Evolutionary conservation across 2,797 vertebrate species (phyloP), one percentile per base, ranked within the genome.

Genomic region (Margarornis squamiger): DNA sequence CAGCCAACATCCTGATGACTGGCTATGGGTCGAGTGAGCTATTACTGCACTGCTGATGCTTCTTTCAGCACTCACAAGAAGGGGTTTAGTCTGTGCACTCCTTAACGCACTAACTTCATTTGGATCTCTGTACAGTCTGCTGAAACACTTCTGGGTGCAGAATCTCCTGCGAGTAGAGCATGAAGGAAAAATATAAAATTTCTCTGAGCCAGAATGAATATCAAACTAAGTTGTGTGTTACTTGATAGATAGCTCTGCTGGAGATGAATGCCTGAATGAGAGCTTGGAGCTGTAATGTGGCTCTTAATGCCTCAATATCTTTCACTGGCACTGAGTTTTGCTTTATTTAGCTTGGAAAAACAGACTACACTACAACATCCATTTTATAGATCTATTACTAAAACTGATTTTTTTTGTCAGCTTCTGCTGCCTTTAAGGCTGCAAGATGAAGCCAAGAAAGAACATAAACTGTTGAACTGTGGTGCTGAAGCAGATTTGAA

Each of bases 401-500:
- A 80, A 90, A 45, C 21, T 36, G 41, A 41, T 30, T 58, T 61
- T 72, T 72, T 58, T 92, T 81, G 85, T 59, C 15, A 41, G 34
- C 36, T 74, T 54, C 55, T 89, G 22, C 45, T 94, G 61, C 65
- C 43, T 93, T 88, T 45, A 73, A 88, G 86, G 62, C 59, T 92
- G 34, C 36, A 88, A 58, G 62, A 74, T 51, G 49, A 91, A 92
- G 24, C 30, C 70, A 84, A 84, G 70, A 79, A 95, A 78, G 59
- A 93, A 88, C 55, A 68, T 92, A 65, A 90, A 87, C 90, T 89
- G 58, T 94, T 96, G 90, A 74, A 84, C 78, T 87, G 54, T 52
- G 75, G 29, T 89, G 51, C 46, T 94, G 67, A 91, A 78, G 76
- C 23, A 92, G 58, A 89, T 90, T 92, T 91, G 26, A 21, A 81